phyloP scores from a whole-genome alignment of 1,140 invertebrate genomes.

The Brachionus koreanus region DNA sequence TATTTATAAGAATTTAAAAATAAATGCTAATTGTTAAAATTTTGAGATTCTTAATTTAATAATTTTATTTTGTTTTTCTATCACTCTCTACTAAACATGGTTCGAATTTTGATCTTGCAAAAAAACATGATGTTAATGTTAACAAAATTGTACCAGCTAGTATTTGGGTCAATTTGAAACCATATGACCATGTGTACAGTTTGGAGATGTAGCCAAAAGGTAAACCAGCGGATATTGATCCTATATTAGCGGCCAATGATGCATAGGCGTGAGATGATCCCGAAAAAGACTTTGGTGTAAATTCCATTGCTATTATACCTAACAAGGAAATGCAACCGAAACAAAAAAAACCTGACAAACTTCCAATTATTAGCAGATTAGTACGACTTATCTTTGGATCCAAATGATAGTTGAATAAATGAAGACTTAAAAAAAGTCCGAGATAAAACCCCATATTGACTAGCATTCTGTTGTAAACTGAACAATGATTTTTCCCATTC shows the following conservation, averaged over 20 bases:
- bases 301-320: constrained; percentile 41
- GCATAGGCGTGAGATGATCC: constrained; percentile 28
- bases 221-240: not conserved
- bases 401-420: constrained; percentile 26
- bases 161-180: not conserved
- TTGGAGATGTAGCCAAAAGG: constrained; percentile 33
- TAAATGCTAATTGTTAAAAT: too few relatives aligned
- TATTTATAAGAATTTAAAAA: too few relatives aligned
- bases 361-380: not conserved
- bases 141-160: not conserved
- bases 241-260: constrained; percentile 19
- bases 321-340: constrained; percentile 27
- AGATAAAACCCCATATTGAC: not conserved
- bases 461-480: not conserved
- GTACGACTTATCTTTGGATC: not conserved
- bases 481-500: not conserved
- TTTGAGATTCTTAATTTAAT: too few relatives aligned
- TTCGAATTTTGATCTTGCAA: constrained; percentile 10
- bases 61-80: too few relatives aligned
- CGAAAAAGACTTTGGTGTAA: constrained; percentile 21
- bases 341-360: not conserved
- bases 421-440: not conserved
- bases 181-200: constrained; percentile 1
- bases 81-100: too few relatives aligned
- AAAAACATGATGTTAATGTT: not conserved